Conservation (phyloP, 2,113 vertebrate genomes). For the Nannospalax galili region DNA sequence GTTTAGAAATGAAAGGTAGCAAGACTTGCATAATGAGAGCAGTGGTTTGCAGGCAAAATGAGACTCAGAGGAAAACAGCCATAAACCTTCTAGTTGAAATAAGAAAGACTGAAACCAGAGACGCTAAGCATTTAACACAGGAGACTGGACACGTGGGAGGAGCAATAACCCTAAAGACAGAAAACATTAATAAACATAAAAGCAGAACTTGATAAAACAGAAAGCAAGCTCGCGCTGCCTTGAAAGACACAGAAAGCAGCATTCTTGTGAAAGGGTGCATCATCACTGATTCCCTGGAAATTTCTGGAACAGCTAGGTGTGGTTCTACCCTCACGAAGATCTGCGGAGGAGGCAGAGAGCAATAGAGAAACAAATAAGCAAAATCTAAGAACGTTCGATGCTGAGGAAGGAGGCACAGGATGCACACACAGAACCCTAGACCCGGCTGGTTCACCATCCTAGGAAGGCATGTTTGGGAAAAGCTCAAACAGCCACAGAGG, state of each 20-base stretch:
- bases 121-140: background rate
- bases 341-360: background rate
- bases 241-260: background rate
- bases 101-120: background rate
- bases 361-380: background rate
- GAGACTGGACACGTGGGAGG: background rate
- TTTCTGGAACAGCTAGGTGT: background rate
- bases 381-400: background rate
- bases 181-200: slow-evolving; percentile 15
- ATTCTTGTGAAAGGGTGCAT: background rate
- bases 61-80: slow-evolving; percentile 50
- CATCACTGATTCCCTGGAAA: background rate
- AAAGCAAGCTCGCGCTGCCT: background rate
- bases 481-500: no score
- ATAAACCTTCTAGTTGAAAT: slow-evolving; percentile 8
- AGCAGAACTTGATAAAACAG: background rate
- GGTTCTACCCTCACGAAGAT: background rate
- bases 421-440: background rate
- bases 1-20: background rate
- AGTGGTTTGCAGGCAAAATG: slow-evolving; percentile 8
- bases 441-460: background rate
- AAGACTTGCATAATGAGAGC: background rate
- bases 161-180: background rate
- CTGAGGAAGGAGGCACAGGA: background rate
- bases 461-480: background rate